Evolutionary conservation across 1,140 invertebrate species (phyloP).

Genomic region (Nasonia giraulti): DNA sequence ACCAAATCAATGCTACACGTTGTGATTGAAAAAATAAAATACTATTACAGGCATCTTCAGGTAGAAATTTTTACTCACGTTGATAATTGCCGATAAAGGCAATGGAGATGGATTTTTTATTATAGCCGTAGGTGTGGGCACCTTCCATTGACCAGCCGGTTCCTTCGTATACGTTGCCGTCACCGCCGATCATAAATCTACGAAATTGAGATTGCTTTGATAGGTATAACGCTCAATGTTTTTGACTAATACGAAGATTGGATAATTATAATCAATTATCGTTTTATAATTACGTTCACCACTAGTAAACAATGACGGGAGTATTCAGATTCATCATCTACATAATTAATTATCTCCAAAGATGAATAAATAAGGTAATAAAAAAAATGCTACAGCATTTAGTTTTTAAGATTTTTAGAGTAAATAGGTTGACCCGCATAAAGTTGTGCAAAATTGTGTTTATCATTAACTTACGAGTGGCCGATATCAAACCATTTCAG

Average conservation of each 20-base stretch:
- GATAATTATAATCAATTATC: background rate
- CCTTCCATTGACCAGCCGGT: slow-evolving; percentile 75
- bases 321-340: background rate
- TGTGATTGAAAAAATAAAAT: background rate
- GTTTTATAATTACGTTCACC: background rate
- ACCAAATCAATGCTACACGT: too few species aligned
- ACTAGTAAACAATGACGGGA: background rate
- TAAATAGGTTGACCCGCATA: background rate
- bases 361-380: background rate
- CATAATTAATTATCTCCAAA: background rate
- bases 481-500: slow-evolving; percentile 73
- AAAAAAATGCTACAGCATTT: background rate
- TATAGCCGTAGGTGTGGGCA: slow-evolving; percentile 72
- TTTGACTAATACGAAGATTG: background rate
- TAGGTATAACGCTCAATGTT: too few species aligned
- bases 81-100: slow-evolving; percentile 74
- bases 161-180: slow-evolving; percentile 76
- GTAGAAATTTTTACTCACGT: slow-evolving; percentile 57
- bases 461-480: slow-evolving; percentile 53
- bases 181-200: slow-evolving; percentile 75
- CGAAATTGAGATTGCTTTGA: background rate
- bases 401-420: too few species aligned
- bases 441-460: background rate
- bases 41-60: background rate
- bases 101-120: slow-evolving; percentile 73